These are phyloP conservation scores for Selenia dentaria DNA, from an alignment of 2,888 invertebrate species.

Conservation along the genomic window DNA sequence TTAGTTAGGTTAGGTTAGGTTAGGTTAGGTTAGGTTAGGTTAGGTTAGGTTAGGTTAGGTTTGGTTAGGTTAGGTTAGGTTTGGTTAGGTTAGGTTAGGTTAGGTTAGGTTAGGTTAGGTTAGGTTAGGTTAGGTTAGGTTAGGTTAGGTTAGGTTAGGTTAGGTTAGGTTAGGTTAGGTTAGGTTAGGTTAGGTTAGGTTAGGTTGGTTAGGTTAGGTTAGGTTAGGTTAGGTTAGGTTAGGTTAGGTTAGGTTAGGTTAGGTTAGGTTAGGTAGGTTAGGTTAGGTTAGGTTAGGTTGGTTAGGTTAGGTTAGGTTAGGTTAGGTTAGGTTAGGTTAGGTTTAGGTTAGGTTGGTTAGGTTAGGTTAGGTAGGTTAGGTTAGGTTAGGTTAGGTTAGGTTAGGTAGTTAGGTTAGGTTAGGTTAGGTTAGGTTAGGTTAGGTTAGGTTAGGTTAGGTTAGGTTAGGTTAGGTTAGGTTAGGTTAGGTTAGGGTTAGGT, in stretches of 20 bases:
- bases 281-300: constrained; percentile 28
- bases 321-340: constrained; percentile 31
- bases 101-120: constrained; percentile 2
- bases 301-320: constrained; percentile 29
- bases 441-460: constrained; percentile 20
- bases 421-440: constrained; percentile 20
- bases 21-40: constrained; percentile 20
- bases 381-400: constrained; percentile 10
- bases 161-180: constrained; percentile 33
- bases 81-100: constrained; percentile 4
- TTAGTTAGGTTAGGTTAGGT: constrained; percentile 30
- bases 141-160: constrained; percentile 20
- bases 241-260: constrained; percentile 24
- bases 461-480: constrained; percentile 32
- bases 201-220: constrained; percentile 33
- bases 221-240: constrained; percentile 27
- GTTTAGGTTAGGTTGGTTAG: constrained; percentile 17
- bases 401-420: constrained; percentile 14
- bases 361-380: constrained; percentile 20
- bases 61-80: constrained; percentile 21
- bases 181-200: constrained; percentile 13
- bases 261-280: constrained; percentile 17
- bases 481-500: constrained; percentile 28
- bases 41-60: constrained; percentile 27
- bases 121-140: constrained; percentile 9